Conservation (phyloP, 2,797 vertebrate genomes). For the Falco columbarius region DNA sequence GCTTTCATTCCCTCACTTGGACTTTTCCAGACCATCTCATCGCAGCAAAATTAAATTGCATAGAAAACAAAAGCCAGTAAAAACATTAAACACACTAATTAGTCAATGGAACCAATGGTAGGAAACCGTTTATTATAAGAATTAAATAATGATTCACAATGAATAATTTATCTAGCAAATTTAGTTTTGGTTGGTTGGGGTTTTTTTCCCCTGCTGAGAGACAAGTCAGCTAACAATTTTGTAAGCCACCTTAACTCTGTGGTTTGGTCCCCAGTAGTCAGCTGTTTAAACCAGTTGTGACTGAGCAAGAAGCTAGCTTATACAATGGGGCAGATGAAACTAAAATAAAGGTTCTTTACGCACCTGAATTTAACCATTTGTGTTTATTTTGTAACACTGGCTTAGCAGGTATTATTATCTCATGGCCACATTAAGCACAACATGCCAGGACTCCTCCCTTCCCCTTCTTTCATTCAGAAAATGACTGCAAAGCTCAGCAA, state of each 20-base stretch:
- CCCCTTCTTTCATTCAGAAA: conserved; percentile 9
- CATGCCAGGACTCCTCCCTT: neutral
- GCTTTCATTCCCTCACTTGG: neutral
- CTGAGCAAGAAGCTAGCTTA: neutral
- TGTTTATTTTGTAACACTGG: neutral
- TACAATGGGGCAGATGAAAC: neutral
- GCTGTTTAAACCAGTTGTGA: neutral
- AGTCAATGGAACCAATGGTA: conserved; percentile 32
- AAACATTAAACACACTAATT: conserved; percentile 57
- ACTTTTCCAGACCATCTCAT: conserved; percentile 13
- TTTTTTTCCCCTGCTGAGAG: neutral
- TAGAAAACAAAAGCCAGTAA: conserved; percentile 50
- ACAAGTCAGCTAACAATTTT: neutral
- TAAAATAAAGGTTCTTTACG: neutral
- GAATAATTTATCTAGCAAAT: conserved; percentile 59
- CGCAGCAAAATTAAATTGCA: conserved; percentile 24
- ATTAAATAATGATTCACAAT: conserved; percentile 55
- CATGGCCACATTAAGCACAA: neutral
- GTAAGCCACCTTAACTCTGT: neutral
- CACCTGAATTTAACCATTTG: neutral
- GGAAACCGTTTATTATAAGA: conserved; percentile 59
- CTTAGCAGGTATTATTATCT: neutral
- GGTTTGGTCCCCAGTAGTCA: neutral
- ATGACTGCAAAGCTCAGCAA: neutral
- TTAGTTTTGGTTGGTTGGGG: neutral